phyloP scores from a whole-genome alignment of 1,140 invertebrate genomes.

The Drosophila subpulchrella region DNA sequence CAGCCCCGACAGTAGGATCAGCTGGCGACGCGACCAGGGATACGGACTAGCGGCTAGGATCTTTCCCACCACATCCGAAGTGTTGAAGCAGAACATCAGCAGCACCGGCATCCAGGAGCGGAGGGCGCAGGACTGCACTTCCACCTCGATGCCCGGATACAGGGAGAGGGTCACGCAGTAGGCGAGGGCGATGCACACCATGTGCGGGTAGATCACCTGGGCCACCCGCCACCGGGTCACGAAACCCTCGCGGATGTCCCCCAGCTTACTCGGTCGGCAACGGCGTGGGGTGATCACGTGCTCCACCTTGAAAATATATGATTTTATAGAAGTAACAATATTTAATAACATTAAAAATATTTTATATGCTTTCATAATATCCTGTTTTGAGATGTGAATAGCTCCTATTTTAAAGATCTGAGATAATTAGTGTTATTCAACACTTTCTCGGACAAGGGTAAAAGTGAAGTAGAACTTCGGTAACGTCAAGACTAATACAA shows the following conservation, averaged over 20 bases:
- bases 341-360: too few species aligned
- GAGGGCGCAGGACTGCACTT: slow-evolving; percentile 92
- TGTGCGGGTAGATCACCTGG: slow-evolving; percentile 93
- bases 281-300: slow-evolving; percentile 89
- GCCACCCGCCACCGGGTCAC: slow-evolving; percentile 91
- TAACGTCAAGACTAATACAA: too few species aligned
- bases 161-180: slow-evolving; percentile 95
- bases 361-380: too few species aligned
- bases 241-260: slow-evolving; percentile 86
- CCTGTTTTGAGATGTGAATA: too few species aligned
- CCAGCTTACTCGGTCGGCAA: slow-evolving; percentile 84
- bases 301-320: slow-evolving; percentile 87
- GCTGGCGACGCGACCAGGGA: slow-evolving; percentile 91
- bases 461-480: too few species aligned
- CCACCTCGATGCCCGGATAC: slow-evolving; percentile 95
- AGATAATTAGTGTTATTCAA: too few species aligned
- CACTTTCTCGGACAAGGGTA: too few species aligned
- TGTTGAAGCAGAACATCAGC: slow-evolving; percentile 94
- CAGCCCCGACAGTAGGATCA: slow-evolving; percentile 89
- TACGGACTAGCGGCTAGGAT: slow-evolving; percentile 92
- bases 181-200: slow-evolving; percentile 93
- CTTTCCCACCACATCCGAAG: slow-evolving; percentile 94
- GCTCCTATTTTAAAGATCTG: too few species aligned
- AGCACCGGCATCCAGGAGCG: slow-evolving; percentile 96
- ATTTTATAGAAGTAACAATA: too few species aligned